These are phyloP conservation scores for Zygogramma bicolorata DNA, from an alignment of 2,888 invertebrate genomes.

Conservation along the genomic window DNA sequence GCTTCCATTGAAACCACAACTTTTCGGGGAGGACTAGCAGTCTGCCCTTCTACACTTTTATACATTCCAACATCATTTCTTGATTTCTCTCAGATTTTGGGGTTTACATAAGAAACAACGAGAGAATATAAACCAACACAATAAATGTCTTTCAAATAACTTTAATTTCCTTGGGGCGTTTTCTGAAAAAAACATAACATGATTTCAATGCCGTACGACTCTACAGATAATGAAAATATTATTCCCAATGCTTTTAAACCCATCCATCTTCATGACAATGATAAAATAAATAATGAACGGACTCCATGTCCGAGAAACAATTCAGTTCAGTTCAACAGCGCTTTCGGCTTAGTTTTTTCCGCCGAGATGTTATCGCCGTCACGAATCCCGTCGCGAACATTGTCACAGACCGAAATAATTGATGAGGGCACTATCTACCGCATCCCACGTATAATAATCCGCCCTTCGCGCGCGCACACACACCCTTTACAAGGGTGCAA, in stretches of 20 bases:
- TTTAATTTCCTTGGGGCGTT: no score
- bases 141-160: no score
- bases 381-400: conserved; percentile 38
- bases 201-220: no score
- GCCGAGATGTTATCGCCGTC: conserved; percentile 38
- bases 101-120: no score
- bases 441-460: conserved; percentile 11
- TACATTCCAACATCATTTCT: no score
- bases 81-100: no score
- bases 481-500: conserved; percentile 39
- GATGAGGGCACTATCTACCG: background rate
- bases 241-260: background rate
- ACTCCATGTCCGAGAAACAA: conserved; percentile 32
- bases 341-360: conserved; percentile 15
- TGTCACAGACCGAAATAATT: conserved; percentile 33
- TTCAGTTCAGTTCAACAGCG: conserved; percentile 23
- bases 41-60: no score
- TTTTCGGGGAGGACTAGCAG: no score
- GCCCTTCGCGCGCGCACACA: conserved; percentile 34
- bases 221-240: no score
- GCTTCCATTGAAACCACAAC: no score
- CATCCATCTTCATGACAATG: background rate
- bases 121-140: no score
- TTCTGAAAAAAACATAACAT: no score
- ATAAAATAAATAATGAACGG: background rate